phyloP scores from a whole-genome alignment of 2,797 vertebrate genomes.

The Pygocentrus nattereri region DNA sequence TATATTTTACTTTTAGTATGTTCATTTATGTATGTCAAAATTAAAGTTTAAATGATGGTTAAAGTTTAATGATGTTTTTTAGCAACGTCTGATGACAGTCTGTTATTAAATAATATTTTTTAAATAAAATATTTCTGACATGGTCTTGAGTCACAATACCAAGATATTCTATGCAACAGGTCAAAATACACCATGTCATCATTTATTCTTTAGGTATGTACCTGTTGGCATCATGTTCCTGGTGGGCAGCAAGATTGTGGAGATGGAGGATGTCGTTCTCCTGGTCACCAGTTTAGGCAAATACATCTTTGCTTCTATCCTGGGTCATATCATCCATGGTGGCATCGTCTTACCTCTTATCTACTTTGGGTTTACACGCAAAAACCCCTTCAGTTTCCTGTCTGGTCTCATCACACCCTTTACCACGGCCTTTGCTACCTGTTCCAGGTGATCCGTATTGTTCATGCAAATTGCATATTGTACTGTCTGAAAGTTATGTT shows the following conservation, averaged over 20 bases:
- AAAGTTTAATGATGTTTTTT: neutral
- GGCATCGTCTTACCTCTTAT: conserved; percentile 92
- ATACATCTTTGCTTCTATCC: conserved; percentile 94
- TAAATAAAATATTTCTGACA: neutral
- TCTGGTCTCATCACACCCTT: conserved; percentile 94
- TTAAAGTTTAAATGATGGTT: too few relatives aligned
- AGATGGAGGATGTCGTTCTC: conserved; percentile 93
- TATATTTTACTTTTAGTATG: neutral
- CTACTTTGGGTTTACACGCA: conserved; percentile 91
- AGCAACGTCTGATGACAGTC: neutral
- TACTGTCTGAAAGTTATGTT: neutral
- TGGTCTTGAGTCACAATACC: neutral
- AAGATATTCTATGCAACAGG: neutral
- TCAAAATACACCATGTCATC: neutral
- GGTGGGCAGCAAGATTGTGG: conserved; percentile 97
- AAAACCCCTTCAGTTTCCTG: conserved; percentile 94
- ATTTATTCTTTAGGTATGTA: conserved; percentile 87
- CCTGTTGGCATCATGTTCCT: conserved; percentile 97
- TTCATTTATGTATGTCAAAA: neutral
- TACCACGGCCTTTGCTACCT: conserved; percentile 96
- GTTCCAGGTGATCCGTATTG: conserved; percentile 82
- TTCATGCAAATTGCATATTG: neutral
- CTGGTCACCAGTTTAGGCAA: conserved; percentile 96
- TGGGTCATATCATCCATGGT: conserved; percentile 96
- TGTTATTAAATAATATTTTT: too few relatives aligned